phyloP scores from a whole-genome alignment of 2,888 invertebrate species.

The Osmoderma eremita region DNA sequence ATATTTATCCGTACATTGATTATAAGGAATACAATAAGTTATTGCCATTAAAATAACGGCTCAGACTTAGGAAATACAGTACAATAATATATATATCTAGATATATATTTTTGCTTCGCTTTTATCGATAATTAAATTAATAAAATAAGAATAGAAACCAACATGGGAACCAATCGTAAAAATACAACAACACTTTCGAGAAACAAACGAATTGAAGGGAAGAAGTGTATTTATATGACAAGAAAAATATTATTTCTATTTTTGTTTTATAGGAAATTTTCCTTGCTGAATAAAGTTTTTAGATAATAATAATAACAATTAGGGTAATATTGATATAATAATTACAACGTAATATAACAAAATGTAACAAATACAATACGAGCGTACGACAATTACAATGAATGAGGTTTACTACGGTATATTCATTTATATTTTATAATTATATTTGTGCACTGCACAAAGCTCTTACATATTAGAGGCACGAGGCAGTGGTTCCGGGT shows the following conservation, averaged over 20 bases:
- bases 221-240: constrained; percentile 40
- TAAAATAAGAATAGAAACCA: constrained; percentile 51
- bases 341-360: background rate
- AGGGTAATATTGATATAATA: constrained; percentile 1
- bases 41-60: constrained; percentile 56
- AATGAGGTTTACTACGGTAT: constrained; percentile 33
- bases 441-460: constrained; percentile 24
- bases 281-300: background rate
- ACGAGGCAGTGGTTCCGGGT: constrained; percentile 30
- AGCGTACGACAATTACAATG: constrained; percentile 22
- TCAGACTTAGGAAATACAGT: constrained; percentile 62
- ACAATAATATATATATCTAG: constrained; percentile 49
- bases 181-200: no score
- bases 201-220: no score
- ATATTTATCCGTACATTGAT: constrained; percentile 54
- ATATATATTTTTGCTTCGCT: no score
- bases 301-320: no score
- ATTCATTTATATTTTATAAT: no score
- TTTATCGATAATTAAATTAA: constrained; percentile 44
- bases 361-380: constrained; percentile 25
- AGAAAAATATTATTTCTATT: background rate
- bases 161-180: no score
- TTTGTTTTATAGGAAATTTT: background rate
- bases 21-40: constrained; percentile 61
- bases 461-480: constrained; percentile 24